phyloP scores from a whole-genome alignment of 1,140 invertebrate species.

The Heterodera carotae region DNA sequence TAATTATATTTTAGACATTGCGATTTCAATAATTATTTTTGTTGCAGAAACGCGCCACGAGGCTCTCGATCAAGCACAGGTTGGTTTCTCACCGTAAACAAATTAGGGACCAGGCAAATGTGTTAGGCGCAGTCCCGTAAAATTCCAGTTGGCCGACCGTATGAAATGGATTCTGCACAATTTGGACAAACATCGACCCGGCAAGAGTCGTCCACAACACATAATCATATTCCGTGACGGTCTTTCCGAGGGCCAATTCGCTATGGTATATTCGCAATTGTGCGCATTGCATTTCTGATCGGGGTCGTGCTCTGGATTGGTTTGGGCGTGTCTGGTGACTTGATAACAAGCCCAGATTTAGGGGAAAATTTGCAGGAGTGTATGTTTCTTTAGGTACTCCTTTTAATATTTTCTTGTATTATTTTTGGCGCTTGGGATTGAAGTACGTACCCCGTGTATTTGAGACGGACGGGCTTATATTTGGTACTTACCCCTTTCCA shows the following conservation, averaged over 20 bases:
- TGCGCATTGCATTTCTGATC: no score
- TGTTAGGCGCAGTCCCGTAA: no score
- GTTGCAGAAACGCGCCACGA: conserved; percentile 19
- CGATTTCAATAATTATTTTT: no score
- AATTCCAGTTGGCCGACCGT: conserved; percentile 2
- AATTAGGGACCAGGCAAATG: no score
- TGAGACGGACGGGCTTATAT: no score
- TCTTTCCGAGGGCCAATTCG: conserved; percentile 34
- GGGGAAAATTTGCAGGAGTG: no score
- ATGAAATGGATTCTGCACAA: conserved; percentile 26
- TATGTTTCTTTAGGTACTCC: no score
- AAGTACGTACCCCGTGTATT: no score
- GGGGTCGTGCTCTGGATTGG: no score
- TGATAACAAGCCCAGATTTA: no score
- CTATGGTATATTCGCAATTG: conserved; percentile 29
- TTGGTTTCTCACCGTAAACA: not conserved
- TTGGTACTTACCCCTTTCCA: not conserved
- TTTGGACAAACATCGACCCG: conserved; percentile 25
- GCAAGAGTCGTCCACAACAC: not conserved
- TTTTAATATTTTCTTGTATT: not conserved
- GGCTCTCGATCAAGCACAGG: conserved; percentile 3
- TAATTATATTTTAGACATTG: not conserved
- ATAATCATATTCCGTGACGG: conserved; percentile 37
- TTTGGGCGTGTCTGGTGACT: no score
- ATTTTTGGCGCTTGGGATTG: no score